Conservation (phyloP, 2,888 invertebrate species). For the Fragum whitleyi region DNA sequence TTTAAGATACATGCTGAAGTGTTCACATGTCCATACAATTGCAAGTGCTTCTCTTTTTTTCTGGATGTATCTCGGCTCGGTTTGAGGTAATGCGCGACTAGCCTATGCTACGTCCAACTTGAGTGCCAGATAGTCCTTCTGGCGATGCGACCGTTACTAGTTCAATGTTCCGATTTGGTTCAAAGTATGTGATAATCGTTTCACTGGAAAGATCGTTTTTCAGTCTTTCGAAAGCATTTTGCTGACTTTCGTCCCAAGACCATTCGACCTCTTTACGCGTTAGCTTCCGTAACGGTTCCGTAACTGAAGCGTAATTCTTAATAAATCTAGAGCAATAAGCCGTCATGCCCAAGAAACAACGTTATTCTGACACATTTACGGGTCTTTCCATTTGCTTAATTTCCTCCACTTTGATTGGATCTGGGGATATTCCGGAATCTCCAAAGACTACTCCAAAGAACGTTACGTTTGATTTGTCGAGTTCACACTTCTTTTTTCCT, state of each 20-base stretch:
- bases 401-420: too few species aligned
- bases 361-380: constrained; percentile 61
- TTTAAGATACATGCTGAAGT: constrained; percentile 66
- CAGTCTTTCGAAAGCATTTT: constrained; percentile 60
- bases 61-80: constrained; percentile 67
- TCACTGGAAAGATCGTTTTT: constrained; percentile 57
- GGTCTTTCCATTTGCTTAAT: constrained; percentile 56
- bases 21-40: constrained; percentile 71
- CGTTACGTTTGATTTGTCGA: too few species aligned
- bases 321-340: constrained; percentile 71
- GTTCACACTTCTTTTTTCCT: constrained; percentile 65
- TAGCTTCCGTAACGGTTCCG: constrained; percentile 68
- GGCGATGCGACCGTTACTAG: constrained; percentile 65
- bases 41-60: constrained; percentile 70
- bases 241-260: constrained; percentile 59
- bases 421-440: too few species aligned
- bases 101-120: constrained; percentile 59
- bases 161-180: constrained; percentile 51
- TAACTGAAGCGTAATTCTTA: constrained; percentile 60
- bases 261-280: constrained; percentile 60
- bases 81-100: constrained; percentile 58
- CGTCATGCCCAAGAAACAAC: constrained; percentile 70
- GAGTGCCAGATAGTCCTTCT: constrained; percentile 61
- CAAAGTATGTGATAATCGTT: constrained; percentile 61
- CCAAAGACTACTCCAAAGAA: too few species aligned